These are phyloP conservation scores for Standfussiana lucernea DNA, from an alignment of 2,888 invertebrate species.

Conservation along the genomic window DNA sequence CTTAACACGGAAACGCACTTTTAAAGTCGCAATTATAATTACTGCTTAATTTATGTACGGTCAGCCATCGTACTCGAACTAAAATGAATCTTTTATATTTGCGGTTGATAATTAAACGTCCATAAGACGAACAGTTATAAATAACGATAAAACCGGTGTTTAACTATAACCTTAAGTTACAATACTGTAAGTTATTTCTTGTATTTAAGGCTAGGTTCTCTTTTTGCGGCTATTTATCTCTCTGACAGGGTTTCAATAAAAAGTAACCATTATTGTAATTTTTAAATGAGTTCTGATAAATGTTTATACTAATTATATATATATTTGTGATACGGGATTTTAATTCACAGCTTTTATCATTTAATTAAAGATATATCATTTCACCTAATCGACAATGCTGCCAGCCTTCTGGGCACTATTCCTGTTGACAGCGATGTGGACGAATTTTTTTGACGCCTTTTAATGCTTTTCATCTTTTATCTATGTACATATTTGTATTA, in stretches of 20 bases:
- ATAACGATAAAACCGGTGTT: slow-evolving; percentile 68
- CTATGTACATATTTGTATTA: too few species aligned
- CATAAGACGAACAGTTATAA: slow-evolving; percentile 62
- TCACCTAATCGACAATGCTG: too few species aligned
- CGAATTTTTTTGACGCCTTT: too few species aligned
- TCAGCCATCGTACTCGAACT: slow-evolving; percentile 25
- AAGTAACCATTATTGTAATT: slow-evolving; percentile 21
- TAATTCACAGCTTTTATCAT: background rate
- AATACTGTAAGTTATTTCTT: slow-evolving; percentile 68
- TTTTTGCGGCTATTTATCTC: slow-evolving; percentile 49
- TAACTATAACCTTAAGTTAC: slow-evolving; percentile 71
- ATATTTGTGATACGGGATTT: background rate
- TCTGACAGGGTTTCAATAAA: slow-evolving; percentile 41
- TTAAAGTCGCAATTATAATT: slow-evolving; percentile 31
- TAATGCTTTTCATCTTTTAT: too few species aligned
- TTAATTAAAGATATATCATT: background rate
- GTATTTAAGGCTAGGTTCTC: slow-evolving; percentile 58
- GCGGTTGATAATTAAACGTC: slow-evolving; percentile 71
- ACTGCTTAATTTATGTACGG: slow-evolving; percentile 30
- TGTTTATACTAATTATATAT: background rate
- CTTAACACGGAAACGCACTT: slow-evolving; percentile 33
- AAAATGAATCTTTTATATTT: slow-evolving; percentile 40
- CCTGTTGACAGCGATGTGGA: too few species aligned
- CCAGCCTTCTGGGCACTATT: too few species aligned
- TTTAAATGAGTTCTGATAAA: slow-evolving; percentile 27